phyloP scores from a whole-genome alignment of 2,888 invertebrate genomes.

The Tachina grossa region DNA sequence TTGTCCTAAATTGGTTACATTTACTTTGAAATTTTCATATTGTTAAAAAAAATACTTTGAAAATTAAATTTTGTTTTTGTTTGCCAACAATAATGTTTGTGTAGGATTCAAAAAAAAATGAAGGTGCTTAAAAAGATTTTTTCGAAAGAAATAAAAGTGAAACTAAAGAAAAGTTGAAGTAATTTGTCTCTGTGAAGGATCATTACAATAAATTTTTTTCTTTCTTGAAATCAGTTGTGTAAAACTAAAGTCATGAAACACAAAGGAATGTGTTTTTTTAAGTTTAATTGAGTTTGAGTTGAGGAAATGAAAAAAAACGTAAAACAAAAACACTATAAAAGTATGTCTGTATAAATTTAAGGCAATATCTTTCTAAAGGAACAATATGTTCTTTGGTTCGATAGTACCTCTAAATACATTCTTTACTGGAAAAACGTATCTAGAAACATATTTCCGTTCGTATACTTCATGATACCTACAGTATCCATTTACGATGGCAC shows the following conservation, averaged over 20 bases:
- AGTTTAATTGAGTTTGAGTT: not conserved
- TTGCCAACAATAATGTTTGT: constrained; percentile 5
- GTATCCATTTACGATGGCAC: no score
- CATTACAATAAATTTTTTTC: constrained; percentile 15
- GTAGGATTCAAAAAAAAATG: not conserved
- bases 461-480: no score
- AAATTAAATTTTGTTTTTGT: not conserved
- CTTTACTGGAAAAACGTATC: no score
- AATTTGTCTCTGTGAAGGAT: not conserved
- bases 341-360: no score
- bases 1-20: not conserved
- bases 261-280: not conserved
- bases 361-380: no score
- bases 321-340: no score
- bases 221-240: not conserved
- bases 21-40: no score
- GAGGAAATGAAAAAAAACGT: no score
- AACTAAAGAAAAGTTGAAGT: not conserved
- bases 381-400: no score
- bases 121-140: not conserved
- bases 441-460: no score
- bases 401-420: no score
- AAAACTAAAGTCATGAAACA: not conserved
- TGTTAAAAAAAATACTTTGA: not conserved
- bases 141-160: constrained; percentile 3